Base-by-base conservation (phyloP, 1,140 invertebrate genomes). In the Oncopodura yosiiana region DNA sequence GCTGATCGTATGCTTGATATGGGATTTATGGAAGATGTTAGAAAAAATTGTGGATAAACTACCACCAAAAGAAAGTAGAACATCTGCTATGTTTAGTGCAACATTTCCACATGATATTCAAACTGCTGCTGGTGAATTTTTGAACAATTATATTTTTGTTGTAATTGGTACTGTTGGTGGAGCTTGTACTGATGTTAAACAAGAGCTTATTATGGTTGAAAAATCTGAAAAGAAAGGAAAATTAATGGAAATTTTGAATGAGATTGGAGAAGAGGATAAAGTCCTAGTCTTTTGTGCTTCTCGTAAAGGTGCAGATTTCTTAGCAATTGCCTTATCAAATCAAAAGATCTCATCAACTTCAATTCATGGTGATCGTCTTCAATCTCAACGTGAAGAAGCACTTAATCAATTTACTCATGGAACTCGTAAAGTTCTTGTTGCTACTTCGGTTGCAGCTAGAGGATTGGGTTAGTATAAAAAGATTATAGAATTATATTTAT, bases 1-100 rank as follows among this genome's bases (percentile, higher is more conserved):
- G 94, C 93, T 3, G 94, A 97, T 71, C 75, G 90, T n/a, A 95
- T 98, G 91, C 69, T 97, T 21, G 92, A 96, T 63, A 85, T 87
- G 81, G 88, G 92, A 8, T 96, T 95, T 67, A 75, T 82, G 58
- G 77, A 78, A 0, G 79, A 78, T 29, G 80, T 94, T 30, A 78
- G n/a, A 86, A 34, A 80, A 78, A 59, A 78, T 94, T 36, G 78
- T 93, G 62, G 73, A 77, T 8, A 80, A 89, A 5, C 11, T 66
- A 63, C 77, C 5, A 81, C 80, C 77, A 0, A 75, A 75, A 29
- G 78, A 80, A 70, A 68, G 66, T 67, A 75, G 88, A 27, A 81
- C 86, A 65, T 92, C 86, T 0, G 71, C 92, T 0, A 93, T 94
- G 89, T 94, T 94, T 65, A 90, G 86, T 2, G 92, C 92, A 0